Base-by-base conservation (phyloP, 2,797 vertebrate genomes). In the Brachymystax lenok region DNA sequence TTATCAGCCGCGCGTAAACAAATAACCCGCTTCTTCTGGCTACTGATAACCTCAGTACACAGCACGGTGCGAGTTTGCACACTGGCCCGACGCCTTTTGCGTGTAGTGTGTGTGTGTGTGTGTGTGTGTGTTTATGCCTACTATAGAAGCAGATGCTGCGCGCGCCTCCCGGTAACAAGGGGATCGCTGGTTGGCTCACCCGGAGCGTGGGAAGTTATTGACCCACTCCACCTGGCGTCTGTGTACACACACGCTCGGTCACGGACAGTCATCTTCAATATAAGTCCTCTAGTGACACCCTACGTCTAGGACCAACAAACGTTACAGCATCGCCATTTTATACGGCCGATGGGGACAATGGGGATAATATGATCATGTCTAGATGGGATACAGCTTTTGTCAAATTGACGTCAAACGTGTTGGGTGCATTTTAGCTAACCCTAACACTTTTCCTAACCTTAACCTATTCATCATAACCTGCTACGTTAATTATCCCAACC, bases 141-240 rank as follows among this genome's bases (percentile, higher is more conserved):
- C 78, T 75, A 51, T 76, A 84, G 75, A 86, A 88, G 87, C 85
- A 88, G 91, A 88, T 90, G 89, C 86, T 88, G 80, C 68, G 76
- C 78, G 85, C 84, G 88, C 86, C 84, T 85, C 79, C 74, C 83
- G 85, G 83, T 90, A 85, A 88, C 82, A 83, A 84, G 87, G 87
- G 89, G 86, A 87, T 83, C 83, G 68, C 77, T 68, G 77, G 73
- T 64, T 71, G 72, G 74, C 76, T 28, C 71, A 79, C 79, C 87
- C 86, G 89, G 89, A 85, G 86, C 86, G 87, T 91, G 89, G 90
- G 88, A 92, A 90, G 89, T 83, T 88, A 88, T 90, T 91, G 88
- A 86, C 89, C 85, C 83, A 79, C 83, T 91, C 88, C 92, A 93
- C 92, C 92, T 92, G 92, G 92, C 27, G 77, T 74, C 74, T 72